Conservation (phyloP, 2,113 vertebrate species). For the Pitta sordida region DNA sequence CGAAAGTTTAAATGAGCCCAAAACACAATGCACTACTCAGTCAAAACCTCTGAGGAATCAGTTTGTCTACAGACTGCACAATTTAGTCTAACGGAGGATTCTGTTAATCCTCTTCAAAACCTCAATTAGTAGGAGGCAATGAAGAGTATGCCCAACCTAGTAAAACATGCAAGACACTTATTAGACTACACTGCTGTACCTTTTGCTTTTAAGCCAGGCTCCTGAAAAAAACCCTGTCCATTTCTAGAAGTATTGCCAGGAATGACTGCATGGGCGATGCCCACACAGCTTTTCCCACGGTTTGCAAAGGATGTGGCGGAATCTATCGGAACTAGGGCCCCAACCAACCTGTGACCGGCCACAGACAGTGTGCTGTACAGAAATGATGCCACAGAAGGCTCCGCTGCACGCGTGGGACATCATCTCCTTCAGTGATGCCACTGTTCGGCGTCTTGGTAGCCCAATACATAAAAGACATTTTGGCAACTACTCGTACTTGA, state of each 20-base stretch:
- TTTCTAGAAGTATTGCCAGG: not conserved
- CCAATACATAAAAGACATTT: not conserved
- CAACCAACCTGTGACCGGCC: not conserved
- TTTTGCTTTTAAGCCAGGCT: not conserved
- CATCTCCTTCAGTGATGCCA: not conserved
- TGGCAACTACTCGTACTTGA: not conserved
- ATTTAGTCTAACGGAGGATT: not conserved
- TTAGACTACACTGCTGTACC: not conserved
- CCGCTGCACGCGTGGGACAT: not conserved
- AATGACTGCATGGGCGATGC: not conserved
- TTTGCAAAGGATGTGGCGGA: not conserved
- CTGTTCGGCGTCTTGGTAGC: not conserved
- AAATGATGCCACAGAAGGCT: not conserved
- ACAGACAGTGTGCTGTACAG: fast-evolving
- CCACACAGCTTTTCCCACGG: not conserved
- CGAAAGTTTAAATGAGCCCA: not conserved
- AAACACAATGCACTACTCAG: not conserved
- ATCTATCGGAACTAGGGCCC: fast-evolving
- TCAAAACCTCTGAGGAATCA: not conserved
- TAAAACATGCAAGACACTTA: not conserved
- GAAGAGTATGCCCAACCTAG: not conserved
- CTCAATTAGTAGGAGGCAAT: not conserved
- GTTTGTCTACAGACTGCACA: not conserved
- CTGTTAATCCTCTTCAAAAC: not conserved
- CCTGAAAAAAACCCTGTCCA: not conserved